These are phyloP conservation scores for Pristionchus japonicus DNA, from an alignment of 2,888 invertebrate genomes.

Conservation along the genomic window DNA sequence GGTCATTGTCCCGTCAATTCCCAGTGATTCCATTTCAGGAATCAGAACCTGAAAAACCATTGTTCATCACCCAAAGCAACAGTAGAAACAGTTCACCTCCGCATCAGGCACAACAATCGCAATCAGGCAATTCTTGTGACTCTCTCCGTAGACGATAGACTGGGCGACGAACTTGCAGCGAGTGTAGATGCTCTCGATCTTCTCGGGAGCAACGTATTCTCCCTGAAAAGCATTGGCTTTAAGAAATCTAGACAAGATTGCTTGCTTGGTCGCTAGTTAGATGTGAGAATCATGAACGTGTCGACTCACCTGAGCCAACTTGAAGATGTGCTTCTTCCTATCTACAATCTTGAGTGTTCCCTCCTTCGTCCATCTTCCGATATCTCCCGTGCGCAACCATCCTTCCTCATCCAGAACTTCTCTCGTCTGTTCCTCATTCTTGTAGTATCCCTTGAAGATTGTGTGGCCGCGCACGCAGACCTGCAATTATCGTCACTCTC, in stretches of 20 bases:
- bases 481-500: too few species aligned
- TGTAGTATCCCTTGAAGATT: conserved; percentile 80
- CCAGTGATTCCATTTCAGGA: conserved; percentile 54
- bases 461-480: conserved; percentile 67
- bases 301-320: conserved; percentile 87
- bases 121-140: conserved; percentile 91
- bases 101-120: conserved; percentile 92
- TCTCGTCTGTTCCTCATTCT: conserved; percentile 91
- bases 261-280: too few species aligned
- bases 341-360: conserved; percentile 96
- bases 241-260: not conserved
- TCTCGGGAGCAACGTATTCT: conserved; percentile 98
- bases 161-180: conserved; percentile 94
- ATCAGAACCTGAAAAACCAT: conserved; percentile 54
- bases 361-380: conserved; percentile 92
- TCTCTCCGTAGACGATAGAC: conserved; percentile 96
- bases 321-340: conserved; percentile 97
- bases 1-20: conserved; percentile 53
- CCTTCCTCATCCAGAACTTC: conserved; percentile 89
- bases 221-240: too few species aligned
- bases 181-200: conserved; percentile 95
- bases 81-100: conserved; percentile 58
- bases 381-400: conserved; percentile 97
- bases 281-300: too few species aligned
- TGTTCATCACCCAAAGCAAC: too few species aligned